Percentiles rank a stretch among this genome's conserved stretches.
Evolutionary conservation across 2,888 invertebrate species (phyloP).

Genomic region (Mactromeris polynyma): DNA sequence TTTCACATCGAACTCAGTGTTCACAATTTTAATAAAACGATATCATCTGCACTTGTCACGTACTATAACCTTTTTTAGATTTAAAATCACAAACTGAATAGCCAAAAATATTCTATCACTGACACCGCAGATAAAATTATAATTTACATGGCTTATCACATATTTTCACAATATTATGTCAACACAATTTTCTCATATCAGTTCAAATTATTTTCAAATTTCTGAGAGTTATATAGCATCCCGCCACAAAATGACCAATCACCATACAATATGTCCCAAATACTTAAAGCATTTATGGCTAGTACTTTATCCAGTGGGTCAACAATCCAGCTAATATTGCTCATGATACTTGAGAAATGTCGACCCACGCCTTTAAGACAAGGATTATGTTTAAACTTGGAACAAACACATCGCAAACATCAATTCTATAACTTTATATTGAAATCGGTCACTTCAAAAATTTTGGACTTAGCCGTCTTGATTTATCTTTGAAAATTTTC

Average conservation of each 20-base stretch:
- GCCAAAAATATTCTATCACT: no score
- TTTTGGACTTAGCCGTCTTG: not conserved
- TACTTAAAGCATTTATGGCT: slow-evolving; percentile 1
- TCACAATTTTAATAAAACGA: no score
- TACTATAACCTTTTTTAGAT: no score
- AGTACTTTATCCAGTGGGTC: slow-evolving; percentile 27
- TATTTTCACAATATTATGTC: slow-evolving; percentile 1
- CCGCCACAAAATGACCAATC: slow-evolving; percentile 44
- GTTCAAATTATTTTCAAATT: slow-evolving; percentile 19
- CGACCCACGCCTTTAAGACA: slow-evolving; percentile 32
- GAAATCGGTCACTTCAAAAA: not conserved
- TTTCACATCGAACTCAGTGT: no score
- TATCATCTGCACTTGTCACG: no score
- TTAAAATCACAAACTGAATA: no score
- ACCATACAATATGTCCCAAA: not conserved
- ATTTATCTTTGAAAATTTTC: not conserved
- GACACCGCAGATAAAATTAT: not conserved
- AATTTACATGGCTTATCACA: not conserved
- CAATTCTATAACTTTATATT: not conserved
- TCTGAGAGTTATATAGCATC: not conserved
- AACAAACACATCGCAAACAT: slow-evolving; percentile 28
- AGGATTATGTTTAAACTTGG: slow-evolving; percentile 30
- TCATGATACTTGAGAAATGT: slow-evolving; percentile 36
- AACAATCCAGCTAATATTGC: slow-evolving; percentile 35
- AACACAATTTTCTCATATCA: not conserved